Evolutionary conservation across 1,140 invertebrate species (phyloP).

Genomic region (Trigoniulus corallinus): DNA sequence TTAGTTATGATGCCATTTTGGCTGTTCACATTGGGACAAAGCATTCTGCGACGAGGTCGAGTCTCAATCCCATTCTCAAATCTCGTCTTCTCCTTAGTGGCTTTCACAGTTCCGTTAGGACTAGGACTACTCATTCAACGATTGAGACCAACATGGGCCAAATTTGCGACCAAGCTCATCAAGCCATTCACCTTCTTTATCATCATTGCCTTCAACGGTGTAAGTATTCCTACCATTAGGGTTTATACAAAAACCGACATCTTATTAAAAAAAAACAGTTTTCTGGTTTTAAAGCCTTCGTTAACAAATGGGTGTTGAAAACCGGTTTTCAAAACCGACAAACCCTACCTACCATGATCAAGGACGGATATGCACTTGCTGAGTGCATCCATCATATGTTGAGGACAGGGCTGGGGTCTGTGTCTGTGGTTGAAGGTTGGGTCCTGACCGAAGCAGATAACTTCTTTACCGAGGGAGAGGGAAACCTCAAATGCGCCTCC

Average conservation of each 20-base stretch:
- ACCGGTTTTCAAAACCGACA: too few relatives aligned
- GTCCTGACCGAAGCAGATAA: too few relatives aligned
- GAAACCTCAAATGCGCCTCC: too few relatives aligned
- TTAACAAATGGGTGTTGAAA: too few relatives aligned
- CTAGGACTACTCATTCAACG: conserved; percentile 23
- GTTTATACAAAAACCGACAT: too few relatives aligned
- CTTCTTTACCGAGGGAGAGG: too few relatives aligned
- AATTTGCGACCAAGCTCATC: conserved; percentile 14
- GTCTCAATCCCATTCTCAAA: conserved; percentile 27
- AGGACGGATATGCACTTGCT: not conserved
- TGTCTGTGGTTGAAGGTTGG: too few relatives aligned
- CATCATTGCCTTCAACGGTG: conserved; percentile 25
- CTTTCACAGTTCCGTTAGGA: conserved; percentile 28
- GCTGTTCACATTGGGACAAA: conserved; percentile 30
- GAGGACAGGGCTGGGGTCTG: too few relatives aligned
- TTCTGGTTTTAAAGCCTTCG: not conserved
- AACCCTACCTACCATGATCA: not conserved
- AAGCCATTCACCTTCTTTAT: conserved; percentile 28
- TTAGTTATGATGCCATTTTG: conserved; percentile 36
- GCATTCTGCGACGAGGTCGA: not conserved
- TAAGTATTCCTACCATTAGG: not conserved
- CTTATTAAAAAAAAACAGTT: too few relatives aligned
- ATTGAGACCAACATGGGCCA: conserved; percentile 16
- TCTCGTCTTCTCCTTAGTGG: conserved; percentile 24
- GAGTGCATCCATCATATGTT: too few relatives aligned